Evolutionary conservation across 2,888 invertebrate species (phyloP).

Genomic region (Metallyticus violacea): DNA sequence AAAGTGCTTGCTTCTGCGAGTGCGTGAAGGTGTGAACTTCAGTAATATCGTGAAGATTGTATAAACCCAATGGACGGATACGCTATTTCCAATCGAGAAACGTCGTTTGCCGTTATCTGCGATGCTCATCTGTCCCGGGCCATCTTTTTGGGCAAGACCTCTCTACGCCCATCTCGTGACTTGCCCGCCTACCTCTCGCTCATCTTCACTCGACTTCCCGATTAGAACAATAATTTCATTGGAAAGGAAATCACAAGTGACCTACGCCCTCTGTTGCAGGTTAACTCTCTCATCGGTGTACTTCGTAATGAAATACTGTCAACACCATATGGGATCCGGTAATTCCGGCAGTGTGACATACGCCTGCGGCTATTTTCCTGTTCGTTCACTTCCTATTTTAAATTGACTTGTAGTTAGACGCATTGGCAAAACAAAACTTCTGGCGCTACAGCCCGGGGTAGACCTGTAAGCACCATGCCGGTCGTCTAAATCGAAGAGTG

Average conservation of each 20-base stretch:
- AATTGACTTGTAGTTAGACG: too few species aligned
- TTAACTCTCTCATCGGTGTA: not conserved
- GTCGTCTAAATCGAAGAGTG: too few species aligned
- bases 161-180: not conserved
- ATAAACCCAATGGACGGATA: not conserved
- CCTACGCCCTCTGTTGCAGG: not conserved
- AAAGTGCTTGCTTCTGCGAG: too few species aligned
- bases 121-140: not conserved
- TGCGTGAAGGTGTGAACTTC: not conserved
- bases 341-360: not conserved
- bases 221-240: not conserved
- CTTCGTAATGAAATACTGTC: not conserved
- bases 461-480: too few species aligned
- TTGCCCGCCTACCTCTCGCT: not conserved
- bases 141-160: not conserved
- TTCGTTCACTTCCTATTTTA: too few species aligned
- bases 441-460: too few species aligned
- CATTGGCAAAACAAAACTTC: too few species aligned
- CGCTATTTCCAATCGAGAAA: not conserved
- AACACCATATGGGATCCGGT: not conserved
- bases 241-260: not conserved
- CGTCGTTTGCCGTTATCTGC: not conserved
- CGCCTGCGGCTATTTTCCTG: too few species aligned
- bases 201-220: not conserved
- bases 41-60: not conserved